Base-by-base conservation (phyloP, 2,797 vertebrate species). In the Chanos chanos region DNA sequence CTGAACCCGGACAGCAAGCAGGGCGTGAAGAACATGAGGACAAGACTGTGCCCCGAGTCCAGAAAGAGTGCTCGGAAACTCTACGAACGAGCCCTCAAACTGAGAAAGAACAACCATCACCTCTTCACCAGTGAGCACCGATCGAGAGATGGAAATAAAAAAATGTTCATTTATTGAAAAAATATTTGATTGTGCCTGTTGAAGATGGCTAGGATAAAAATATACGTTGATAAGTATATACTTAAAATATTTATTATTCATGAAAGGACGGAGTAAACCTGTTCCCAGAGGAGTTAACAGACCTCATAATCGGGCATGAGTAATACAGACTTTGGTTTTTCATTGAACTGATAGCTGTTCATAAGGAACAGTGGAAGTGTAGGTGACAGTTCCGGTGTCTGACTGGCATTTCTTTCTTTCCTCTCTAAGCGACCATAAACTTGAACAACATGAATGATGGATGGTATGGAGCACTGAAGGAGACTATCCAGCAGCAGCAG, bases 381-480 rank as follows among this genome's bases (percentile, higher is more conserved):
- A 39, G 7, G 18, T 31, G 24, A 15, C 28, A 15, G 13, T 51
- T 21, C 8, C 4, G 7, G 7, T 39, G 13, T 24, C 22, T 39
- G 24, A 37, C 25, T 56, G 51, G 39, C 54, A 15, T 1, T 3
- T 21, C 8, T 47, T 57, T 63, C 30, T 10, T 66, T 75, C 10
- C 63, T 64, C 56, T n/a, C 41, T 57, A 49, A 99, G 97, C 96
- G 62, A 97, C 93, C 72, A 99, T 99, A 85, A 99, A 99, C 85
- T 82, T 99, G 85, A 99, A 99, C 81, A 97, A 95, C 59, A 96
- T 99, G 97, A 99, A 98, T 5, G 96, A 99, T 16, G 95, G 96
- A 49, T 99, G 96, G 96, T 99, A 98, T 48, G 97, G 97, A 6
- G 95, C 93, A 15, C 81, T 99, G 61, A 99, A 99, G 64, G 97